Evolutionary conservation across 2,797 vertebrate genomes (phyloP), one percentile per base, ranked within the genome.

Genomic region (Sebastes matsubarae): DNA sequence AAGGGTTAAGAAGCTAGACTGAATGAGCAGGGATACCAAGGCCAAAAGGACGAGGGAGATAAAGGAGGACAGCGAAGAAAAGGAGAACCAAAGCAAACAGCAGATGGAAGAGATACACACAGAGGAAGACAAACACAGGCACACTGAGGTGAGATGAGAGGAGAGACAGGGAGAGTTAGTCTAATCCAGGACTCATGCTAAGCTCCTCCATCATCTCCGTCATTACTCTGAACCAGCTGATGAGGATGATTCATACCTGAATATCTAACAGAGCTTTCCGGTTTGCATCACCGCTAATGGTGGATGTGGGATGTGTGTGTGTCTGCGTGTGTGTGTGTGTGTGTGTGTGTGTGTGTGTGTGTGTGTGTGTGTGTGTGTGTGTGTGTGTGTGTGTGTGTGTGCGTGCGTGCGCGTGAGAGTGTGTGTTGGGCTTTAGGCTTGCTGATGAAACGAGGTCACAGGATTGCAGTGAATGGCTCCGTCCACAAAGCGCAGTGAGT

Each of bases 171-270:
- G 69, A 75, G 71, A 75, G 81, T 77, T 27, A 71, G 79, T 83
- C 68, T 89, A 83, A 92, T 88, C 84, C 68, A 59, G 68, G 77
- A 70, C 82, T 81, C 76, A 58, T 18, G 24, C 78, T 85, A 79
- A 90, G 70, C 88, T 87, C 83, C 52, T 88, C 77, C 72, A 86
- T 91, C 87, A 90, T 91, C 77, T 89, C 80, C 61, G 79, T 81
- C 87, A 82, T 87, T 77, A 54, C 68, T 82, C 70, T 55, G 68
- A 87, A 90, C 69, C 84, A 90, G 77, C 84, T 87, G 89, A 88
- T 83, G 81, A 85, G 27, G 72, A 72, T 85, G 84, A 91, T 89
- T 92, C 87, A 92, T 80, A 80, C 69, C 76, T 75, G 75, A 78
- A 58, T 72, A 84, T 79, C 88, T 73, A 84, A 64, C 81, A 79